Percentiles rank a stretch among this genome's conserved stretches.
These are phyloP conservation scores for Limnodromus scolopaceus DNA, from an alignment of 2,797 vertebrate genomes.

Conservation along the genomic window DNA sequence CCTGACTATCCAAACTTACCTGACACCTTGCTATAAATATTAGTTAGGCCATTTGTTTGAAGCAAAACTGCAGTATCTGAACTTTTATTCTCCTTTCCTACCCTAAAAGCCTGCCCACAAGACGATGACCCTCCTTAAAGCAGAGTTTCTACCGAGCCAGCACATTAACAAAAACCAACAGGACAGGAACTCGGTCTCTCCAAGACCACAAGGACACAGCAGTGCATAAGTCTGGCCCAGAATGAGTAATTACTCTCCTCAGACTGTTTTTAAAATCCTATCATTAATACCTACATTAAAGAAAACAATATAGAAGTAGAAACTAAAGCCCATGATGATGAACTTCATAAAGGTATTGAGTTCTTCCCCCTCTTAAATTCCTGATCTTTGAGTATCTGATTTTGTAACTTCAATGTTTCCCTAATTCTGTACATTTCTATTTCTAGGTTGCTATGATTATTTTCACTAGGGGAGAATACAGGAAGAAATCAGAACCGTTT, in stretches of 20 bases:
- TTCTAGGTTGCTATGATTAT: neutral
- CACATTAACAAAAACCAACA: accelerated
- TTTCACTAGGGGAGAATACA: neutral
- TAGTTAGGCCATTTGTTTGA: neutral
- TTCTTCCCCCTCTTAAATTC: neutral
- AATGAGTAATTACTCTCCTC: neutral
- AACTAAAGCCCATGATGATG: neutral
- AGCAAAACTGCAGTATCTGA: neutral
- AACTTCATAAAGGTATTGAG: neutral
- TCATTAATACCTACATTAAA: neutral
- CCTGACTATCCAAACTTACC: neutral
- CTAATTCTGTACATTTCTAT: neutral
- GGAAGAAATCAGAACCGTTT: neutral
- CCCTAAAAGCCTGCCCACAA: neutral
- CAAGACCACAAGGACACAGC: neutral
- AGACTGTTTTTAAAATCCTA: neutral
- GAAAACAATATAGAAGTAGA: neutral
- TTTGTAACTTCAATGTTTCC: neutral
- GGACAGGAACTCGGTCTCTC: neutral
- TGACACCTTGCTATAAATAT: neutral
- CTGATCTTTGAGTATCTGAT: neutral
- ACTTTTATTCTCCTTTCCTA: neutral
- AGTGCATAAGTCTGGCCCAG: neutral
- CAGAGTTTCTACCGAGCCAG: neutral
- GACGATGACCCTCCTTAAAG: neutral